These are phyloP conservation scores for Leptopilina clavipes DNA, from an alignment of 1,140 invertebrate species.

Conservation along the genomic window DNA sequence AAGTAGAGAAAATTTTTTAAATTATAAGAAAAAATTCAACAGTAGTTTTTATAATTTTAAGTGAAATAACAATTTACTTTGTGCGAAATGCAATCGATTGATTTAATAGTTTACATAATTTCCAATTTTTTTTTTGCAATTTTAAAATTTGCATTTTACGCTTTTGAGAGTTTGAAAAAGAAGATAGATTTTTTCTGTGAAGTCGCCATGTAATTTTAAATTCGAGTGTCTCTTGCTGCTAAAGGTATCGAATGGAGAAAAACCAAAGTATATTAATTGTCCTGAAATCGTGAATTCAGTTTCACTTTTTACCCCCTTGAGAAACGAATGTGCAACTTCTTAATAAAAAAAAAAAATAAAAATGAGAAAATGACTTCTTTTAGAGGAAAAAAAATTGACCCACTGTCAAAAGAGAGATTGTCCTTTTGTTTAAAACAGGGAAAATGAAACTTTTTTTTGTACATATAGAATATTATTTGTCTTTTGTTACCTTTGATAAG, in stretches of 20 bases:
- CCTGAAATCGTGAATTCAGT: too few relatives aligned
- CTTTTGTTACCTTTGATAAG: neutral
- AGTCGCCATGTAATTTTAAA: conserved; percentile 33
- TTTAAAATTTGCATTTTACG: neutral
- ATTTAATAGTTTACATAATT: neutral
- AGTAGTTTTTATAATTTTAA: too few relatives aligned
- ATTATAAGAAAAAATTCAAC: too few relatives aligned
- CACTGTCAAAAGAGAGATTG: too few relatives aligned
- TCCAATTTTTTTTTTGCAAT: neutral
- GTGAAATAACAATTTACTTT: too few relatives aligned
- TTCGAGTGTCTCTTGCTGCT: conserved; percentile 34
- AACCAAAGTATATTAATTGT: neutral
- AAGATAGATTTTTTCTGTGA: conserved; percentile 33
- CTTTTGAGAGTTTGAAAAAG: conserved; percentile 12
- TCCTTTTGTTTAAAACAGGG: too few relatives aligned
- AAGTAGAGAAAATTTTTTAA: too few relatives aligned
- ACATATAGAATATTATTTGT: neutral
- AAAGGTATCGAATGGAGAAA: neutral
- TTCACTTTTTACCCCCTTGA: too few relatives aligned
- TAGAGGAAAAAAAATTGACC: too few relatives aligned
- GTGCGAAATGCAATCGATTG: too few relatives aligned
- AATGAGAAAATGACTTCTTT: neutral
- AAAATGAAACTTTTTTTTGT: neutral
- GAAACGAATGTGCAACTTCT: too few relatives aligned
- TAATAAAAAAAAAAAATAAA: neutral